Evolutionary conservation across 2,113 vertebrate genomes (phyloP).

Genomic region (Pteronura brasiliensis): DNA sequence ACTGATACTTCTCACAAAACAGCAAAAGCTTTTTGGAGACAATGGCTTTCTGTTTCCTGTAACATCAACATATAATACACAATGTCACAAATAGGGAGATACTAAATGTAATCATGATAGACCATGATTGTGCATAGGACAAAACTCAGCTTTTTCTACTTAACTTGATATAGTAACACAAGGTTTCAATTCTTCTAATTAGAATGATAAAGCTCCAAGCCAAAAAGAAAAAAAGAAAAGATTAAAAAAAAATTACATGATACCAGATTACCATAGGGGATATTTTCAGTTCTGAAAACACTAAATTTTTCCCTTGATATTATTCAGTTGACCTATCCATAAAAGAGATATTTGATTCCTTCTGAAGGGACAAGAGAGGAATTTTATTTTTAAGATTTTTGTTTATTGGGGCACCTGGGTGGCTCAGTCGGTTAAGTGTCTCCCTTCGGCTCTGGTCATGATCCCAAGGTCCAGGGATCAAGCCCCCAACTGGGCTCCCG

Average conservation of each 20-base stretch:
- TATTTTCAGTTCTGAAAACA: background rate
- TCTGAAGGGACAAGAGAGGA: background rate
- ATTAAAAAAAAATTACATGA: too few species aligned
- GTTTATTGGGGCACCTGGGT: too few species aligned
- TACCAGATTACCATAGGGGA: background rate
- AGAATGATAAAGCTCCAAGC: background rate
- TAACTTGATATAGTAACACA: background rate
- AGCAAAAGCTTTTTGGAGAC: background rate
- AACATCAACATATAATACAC: background rate
- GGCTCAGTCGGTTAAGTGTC: too few species aligned
- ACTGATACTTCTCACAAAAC: background rate
- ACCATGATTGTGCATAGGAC: background rate
- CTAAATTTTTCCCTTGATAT: background rate
- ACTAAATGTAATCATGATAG: background rate
- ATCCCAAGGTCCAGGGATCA: too few species aligned
- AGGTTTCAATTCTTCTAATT: background rate
- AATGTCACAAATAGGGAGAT: background rate
- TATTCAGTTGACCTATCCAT: background rate
- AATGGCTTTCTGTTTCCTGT: background rate
- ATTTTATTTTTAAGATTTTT: too few species aligned
- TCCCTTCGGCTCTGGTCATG: too few species aligned
- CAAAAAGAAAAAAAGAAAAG: background rate
- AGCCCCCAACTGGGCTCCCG: too few species aligned
- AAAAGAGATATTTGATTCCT: background rate
- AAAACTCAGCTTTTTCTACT: background rate